Conservation (phyloP, 1,140 invertebrate genomes). For the Musca domestica region DNA sequence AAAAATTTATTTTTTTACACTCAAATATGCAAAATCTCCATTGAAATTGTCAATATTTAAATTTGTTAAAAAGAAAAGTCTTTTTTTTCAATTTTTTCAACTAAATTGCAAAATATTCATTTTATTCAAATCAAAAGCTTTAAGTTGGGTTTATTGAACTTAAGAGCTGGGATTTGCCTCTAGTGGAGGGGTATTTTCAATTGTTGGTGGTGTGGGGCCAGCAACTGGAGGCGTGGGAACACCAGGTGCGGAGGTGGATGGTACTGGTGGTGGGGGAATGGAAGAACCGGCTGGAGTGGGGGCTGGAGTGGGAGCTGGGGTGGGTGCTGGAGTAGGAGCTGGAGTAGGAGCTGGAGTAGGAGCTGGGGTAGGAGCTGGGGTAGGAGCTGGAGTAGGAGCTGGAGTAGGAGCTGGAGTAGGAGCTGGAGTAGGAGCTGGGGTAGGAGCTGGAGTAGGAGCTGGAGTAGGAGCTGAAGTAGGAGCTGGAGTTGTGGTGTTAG, state of each 20-base stretch:
- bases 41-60: too few species aligned
- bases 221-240: conserved; percentile 12
- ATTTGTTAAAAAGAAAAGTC: too few species aligned
- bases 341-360: background rate
- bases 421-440: background rate
- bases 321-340: conserved; percentile 19
- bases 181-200: background rate
- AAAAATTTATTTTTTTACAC: too few species aligned
- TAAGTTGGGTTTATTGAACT: too few species aligned
- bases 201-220: conserved; percentile 3
- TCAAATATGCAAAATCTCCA: too few species aligned
- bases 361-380: background rate
- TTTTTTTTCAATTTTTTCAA: too few species aligned
- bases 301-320: background rate
- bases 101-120: too few species aligned
- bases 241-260: background rate
- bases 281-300: conserved; percentile 6
- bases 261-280: background rate
- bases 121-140: too few species aligned
- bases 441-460: background rate
- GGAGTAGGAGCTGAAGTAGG: background rate
- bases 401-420: background rate
- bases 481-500: background rate
- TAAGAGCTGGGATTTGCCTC: background rate
- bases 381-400: background rate